A percentile compares a stretch with the other conserved stretches of the same genome.
Evolutionary conservation across 2,797 vertebrate species (phyloP).

Genomic region (Falco naumanni): DNA sequence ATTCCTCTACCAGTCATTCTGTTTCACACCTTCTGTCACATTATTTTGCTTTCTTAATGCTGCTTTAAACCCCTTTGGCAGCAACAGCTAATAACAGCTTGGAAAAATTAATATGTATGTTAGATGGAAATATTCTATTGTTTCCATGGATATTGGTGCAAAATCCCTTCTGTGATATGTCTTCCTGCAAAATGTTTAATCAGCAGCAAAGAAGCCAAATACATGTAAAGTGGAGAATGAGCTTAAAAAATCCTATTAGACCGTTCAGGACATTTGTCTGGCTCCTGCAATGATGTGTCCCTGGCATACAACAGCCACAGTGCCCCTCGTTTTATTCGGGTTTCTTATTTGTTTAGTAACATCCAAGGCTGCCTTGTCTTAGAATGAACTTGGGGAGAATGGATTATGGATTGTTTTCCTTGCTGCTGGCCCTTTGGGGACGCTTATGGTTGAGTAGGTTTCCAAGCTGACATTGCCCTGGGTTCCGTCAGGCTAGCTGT

Average conservation of each 20-base stretch:
- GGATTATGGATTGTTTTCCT: not conserved
- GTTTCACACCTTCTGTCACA: not conserved
- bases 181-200: constrained; percentile 4
- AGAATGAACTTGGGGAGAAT: not conserved
- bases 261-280: not conserved
- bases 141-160: constrained; percentile 45
- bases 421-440: not conserved
- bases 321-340: not conserved
- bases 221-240: not conserved
- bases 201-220: not conserved
- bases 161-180: not conserved
- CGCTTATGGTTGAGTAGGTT: not conserved
- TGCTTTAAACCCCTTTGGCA: not conserved
- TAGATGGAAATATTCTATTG: constrained; percentile 7
- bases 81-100: constrained; percentile 18
- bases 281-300: not conserved
- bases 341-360: not conserved
- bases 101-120: constrained; percentile 22
- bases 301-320: fast-evolving
- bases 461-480: not conserved
- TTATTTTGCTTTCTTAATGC: not conserved
- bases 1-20: not conserved
- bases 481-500: not conserved
- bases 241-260: not conserved
- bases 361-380: not conserved